Evolutionary conservation across 2,113 vertebrate species (phyloP).

Genomic region (Amblyopsis rosae): DNA sequence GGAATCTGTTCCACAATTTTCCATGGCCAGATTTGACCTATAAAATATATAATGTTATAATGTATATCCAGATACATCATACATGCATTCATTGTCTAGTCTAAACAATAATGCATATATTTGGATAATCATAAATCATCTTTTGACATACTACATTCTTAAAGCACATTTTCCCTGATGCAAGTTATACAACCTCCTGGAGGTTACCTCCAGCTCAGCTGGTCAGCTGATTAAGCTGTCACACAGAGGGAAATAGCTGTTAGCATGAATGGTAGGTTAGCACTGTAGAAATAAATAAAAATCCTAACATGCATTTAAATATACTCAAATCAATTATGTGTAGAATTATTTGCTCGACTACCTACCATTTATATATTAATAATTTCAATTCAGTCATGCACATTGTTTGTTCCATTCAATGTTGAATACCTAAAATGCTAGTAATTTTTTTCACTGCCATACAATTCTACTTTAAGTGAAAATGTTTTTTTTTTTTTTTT

Average conservation of each 20-base stretch:
- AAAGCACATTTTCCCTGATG: not conserved
- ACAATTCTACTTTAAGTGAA: not conserved
- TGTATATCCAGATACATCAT: too few relatives aligned
- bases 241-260: constrained; percentile 33
- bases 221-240: constrained; percentile 55
- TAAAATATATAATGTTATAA: too few relatives aligned
- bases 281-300: not conserved
- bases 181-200: constrained; percentile 18
- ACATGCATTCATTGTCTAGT: too few relatives aligned
- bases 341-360: not conserved
- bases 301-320: not conserved
- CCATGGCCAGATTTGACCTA: too few relatives aligned
- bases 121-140: too few relatives aligned
- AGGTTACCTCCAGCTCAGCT: not conserved
- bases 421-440: not conserved
- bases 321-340: constrained; percentile 2
- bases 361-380: not conserved
- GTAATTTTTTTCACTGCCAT: not conserved
- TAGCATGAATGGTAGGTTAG: constrained; percentile 9
- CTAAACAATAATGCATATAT: too few relatives aligned
- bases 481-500: constrained; percentile 22
- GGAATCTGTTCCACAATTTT: too few relatives aligned
- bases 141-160: too few relatives aligned
- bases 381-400: not conserved
- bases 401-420: not conserved